Percentiles rank a stretch among this genome's conserved stretches.
Conservation (phyloP, 2,797 vertebrate species). For the Anolis apletophallus region DNA sequence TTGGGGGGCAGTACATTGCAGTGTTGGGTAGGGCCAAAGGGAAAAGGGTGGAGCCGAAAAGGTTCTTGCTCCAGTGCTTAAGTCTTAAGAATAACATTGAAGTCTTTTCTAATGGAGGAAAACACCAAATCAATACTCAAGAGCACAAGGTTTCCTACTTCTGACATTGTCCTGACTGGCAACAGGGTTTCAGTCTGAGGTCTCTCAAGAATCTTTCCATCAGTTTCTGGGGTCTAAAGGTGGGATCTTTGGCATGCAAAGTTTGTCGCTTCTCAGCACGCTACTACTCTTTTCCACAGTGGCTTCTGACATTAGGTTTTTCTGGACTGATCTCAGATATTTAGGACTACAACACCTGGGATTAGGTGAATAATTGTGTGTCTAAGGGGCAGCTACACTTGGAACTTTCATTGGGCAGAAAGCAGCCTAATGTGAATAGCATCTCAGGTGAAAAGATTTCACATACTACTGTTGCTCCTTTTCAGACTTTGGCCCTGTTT, state of each 20-base stretch:
- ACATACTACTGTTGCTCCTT: constrained; percentile 14
- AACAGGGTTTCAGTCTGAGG: background rate
- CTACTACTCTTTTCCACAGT: background rate
- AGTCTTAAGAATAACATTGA: no score
- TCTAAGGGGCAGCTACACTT: background rate
- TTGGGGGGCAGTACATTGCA: no score
- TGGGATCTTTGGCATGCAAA: background rate
- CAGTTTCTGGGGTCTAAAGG: no score
- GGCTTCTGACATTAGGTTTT: background rate
- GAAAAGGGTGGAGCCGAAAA: no score
- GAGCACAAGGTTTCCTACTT: background rate
- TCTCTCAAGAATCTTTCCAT: background rate
- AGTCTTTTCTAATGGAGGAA: no score
- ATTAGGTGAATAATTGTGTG: background rate
- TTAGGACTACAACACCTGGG: no score
- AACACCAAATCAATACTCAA: background rate
- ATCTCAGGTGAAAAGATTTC: background rate
- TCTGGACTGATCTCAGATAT: background rate
- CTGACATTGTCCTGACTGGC: background rate
- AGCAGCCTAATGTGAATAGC: background rate
- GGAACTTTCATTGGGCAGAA: background rate
- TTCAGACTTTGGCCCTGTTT: background rate
- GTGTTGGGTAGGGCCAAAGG: no score
- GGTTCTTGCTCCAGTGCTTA: no score
- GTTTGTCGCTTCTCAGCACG: background rate